Evolutionary conservation across 2,888 invertebrate genomes (phyloP), one percentile per base, ranked within the genome.

Genomic region (Brenthis daphne): DNA sequence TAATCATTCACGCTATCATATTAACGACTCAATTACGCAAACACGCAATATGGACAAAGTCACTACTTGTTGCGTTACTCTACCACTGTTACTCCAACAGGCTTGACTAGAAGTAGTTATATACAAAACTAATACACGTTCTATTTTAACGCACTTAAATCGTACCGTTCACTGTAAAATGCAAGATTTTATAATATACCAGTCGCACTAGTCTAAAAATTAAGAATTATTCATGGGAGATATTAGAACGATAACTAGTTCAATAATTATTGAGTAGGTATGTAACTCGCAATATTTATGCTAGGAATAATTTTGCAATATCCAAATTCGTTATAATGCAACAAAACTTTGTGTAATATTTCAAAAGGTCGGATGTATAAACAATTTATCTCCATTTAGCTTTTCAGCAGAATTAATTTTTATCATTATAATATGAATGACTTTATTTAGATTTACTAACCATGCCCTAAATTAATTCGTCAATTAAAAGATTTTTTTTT

Each of bases 1-100:
- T 85, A 80, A 79, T 64, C 80, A 83, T 82, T 80, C 74, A 70
- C 76, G 71, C 84, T 86, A 85, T 87, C 87, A 82, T 86, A 85
- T 85, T 82, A 85, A 84, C 82, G 73, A 77, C 73, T 75, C 71
- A 77, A 83, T 90, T 88, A 87, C 90, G 87, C 84, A 89, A 89
- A 69, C 81, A 84, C 77, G 85, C 85, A 80, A 85, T 77, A 81
- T 80, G 77, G 80, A 79, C 81, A 82, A 84, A 81, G 76, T 75
- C 74, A 79, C 78, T 74, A 74, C 76, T 78, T 77, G 80, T 85
- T 83, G 81, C 83, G 83, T 84, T 88, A 78, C 80, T 53, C 80
- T 79, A 78, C 80, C 75, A 81, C 77, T 79, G 79, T 77, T 82
- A 78, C 77, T 79, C 77, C 77, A 81, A 85, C 83, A 75, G 78